Evolutionary conservation across 2,797 vertebrate genomes (phyloP).

Genomic region (Echiichthys vipera): DNA sequence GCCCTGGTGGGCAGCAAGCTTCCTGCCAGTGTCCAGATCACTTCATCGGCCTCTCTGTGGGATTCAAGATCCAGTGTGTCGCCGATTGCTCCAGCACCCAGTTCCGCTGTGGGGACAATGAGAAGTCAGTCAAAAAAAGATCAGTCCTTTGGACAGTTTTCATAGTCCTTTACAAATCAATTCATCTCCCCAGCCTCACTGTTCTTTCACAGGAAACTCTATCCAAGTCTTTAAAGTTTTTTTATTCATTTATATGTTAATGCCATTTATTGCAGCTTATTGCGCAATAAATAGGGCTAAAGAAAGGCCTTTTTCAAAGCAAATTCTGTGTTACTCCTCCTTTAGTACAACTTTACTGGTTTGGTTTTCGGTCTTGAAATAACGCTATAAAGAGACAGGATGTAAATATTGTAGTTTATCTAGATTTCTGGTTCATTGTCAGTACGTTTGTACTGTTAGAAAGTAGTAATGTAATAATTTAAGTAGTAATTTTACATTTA

Average conservation of each 20-base stretch:
- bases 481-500: too few species aligned
- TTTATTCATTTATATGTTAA: too few species aligned
- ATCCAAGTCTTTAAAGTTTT: background rate
- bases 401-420: background rate
- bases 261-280: background rate
- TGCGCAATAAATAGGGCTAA: too few species aligned
- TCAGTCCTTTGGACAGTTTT: background rate
- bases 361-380: background rate
- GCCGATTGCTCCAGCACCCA: conserved; percentile 84
- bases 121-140: conserved; percentile 68
- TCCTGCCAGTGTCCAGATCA: conserved; percentile 81
- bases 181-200: background rate
- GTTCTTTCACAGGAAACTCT: background rate
- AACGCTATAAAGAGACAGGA: background rate
- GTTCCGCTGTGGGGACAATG: conserved; percentile 84
- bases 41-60: conserved; percentile 72
- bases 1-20: conserved; percentile 72
- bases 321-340: background rate
- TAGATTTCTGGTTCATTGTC: background rate
- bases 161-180: background rate
- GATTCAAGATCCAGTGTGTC: conserved; percentile 80
- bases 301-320: background rate
- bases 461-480: too few species aligned
- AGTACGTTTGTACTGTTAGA: background rate
- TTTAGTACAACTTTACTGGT: background rate